Evolutionary conservation across 2,888 invertebrate species (phyloP).

Genomic region (Halocaridina rubra): DNA sequence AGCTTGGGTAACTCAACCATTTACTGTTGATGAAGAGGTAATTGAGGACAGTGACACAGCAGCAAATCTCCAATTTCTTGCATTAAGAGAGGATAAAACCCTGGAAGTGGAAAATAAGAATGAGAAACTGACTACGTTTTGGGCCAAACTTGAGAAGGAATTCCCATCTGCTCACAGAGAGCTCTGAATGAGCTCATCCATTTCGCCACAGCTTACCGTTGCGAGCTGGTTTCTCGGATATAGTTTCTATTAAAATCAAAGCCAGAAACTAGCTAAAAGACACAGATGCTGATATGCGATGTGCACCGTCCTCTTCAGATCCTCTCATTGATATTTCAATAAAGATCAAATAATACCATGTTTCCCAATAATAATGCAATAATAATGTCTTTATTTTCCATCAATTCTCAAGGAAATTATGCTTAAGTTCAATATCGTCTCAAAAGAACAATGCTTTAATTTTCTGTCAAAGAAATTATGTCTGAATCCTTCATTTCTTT

Average conservation of each 20-base stretch:
- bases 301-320: not conserved
- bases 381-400: not conserved
- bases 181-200: not conserved
- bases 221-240: not conserved
- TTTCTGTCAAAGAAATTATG: not conserved
- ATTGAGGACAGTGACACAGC: not conserved
- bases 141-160: not conserved
- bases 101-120: not conserved
- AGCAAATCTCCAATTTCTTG: not conserved
- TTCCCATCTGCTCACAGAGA: not conserved
- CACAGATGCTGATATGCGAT: not conserved
- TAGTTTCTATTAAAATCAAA: not conserved
- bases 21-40: not conserved
- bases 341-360: not conserved
- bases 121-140: not conserved
- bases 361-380: not conserved
- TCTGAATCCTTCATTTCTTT: no score
- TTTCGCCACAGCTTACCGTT: not conserved
- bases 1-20: not conserved
- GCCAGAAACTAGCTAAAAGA: not conserved
- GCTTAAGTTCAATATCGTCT: not conserved
- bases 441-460: not conserved
- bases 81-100: not conserved
- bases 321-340: not conserved
- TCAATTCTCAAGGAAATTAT: not conserved